phyloP scores from a whole-genome alignment of 2,113 vertebrate species.

The Notothenia rossii region DNA sequence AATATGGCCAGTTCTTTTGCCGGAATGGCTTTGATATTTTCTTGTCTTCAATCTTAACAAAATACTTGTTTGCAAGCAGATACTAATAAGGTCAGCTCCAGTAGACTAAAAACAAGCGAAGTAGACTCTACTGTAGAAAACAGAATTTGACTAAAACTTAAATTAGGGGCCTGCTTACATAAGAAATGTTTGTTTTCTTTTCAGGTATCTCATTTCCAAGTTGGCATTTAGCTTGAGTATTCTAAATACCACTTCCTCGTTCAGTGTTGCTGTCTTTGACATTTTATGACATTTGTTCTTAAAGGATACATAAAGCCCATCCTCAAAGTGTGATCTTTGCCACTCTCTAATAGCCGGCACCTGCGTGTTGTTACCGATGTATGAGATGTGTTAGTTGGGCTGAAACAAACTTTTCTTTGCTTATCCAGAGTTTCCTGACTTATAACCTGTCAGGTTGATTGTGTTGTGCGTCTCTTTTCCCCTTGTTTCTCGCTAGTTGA shows the following conservation, averaged over 20 bases:
- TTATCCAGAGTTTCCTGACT: slow-evolving; percentile 38
- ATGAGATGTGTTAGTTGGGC: slow-evolving; percentile 45
- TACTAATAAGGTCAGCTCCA: slow-evolving; percentile 11
- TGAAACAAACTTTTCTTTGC: slow-evolving; percentile 48
- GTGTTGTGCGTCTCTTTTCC: slow-evolving; percentile 2
- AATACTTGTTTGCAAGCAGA: background rate
- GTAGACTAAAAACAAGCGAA: background rate
- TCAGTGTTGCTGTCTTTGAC: slow-evolving; percentile 24
- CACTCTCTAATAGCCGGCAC: slow-evolving; percentile 38
- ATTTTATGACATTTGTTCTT: slow-evolving; percentile 48
- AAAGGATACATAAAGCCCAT: slow-evolving; percentile 46
- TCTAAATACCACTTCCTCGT: background rate
- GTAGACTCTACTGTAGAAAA: background rate
- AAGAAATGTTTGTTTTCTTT: background rate
- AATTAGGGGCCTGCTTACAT: background rate
- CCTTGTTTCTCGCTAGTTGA: slow-evolving; percentile 22
- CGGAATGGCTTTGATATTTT: slow-evolving; percentile 60
- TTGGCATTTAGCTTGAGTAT: slow-evolving; percentile 17
- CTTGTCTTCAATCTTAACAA: slow-evolving; percentile 6
- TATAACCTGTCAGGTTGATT: slow-evolving; percentile 15
- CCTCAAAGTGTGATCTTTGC: slow-evolving; percentile 50
- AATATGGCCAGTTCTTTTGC: slow-evolving; percentile 41
- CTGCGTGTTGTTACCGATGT: slow-evolving; percentile 5
- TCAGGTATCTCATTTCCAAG: background rate
- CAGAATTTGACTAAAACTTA: background rate